Evolutionary conservation across 2,888 invertebrate genomes (phyloP).

Genomic region (Anoncus sp.): DNA sequence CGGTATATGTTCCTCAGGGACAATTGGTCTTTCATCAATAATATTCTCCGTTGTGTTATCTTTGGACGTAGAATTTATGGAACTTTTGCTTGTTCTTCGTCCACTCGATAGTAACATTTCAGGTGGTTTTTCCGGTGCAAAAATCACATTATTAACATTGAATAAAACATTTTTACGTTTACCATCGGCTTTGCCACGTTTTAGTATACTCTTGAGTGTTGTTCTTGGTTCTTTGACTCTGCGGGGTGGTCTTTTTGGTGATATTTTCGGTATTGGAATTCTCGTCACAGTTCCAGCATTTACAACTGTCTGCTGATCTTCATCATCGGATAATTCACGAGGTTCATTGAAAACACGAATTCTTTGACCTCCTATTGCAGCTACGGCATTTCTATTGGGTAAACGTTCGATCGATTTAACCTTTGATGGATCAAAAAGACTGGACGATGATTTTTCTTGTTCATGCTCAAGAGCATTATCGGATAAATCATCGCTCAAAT

Average conservation of each 20-base stretch:
- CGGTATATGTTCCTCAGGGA: slow-evolving; percentile 66
- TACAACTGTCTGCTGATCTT: slow-evolving; percentile 60
- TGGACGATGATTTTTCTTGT: slow-evolving; percentile 67
- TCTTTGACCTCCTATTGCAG: slow-evolving; percentile 88
- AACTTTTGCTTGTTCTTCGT: slow-evolving; percentile 65
- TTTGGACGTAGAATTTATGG: slow-evolving; percentile 20
- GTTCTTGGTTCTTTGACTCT: slow-evolving; percentile 83
- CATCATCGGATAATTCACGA: slow-evolving; percentile 74
- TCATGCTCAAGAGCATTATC: slow-evolving; percentile 76
- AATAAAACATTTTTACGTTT: slow-evolving; percentile 79
- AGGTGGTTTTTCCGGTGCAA: slow-evolving; percentile 79
- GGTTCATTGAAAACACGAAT: slow-evolving; percentile 87
- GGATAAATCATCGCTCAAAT: slow-evolving; percentile 81
- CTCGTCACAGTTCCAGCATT: slow-evolving; percentile 69
- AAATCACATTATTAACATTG: slow-evolving; percentile 81
- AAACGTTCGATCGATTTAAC: slow-evolving; percentile 81
- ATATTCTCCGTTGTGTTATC: slow-evolving; percentile 11
- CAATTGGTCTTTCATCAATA: slow-evolving; percentile 64
- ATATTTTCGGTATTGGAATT: slow-evolving; percentile 82
- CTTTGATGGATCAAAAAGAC: slow-evolving; percentile 79
- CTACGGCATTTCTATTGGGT: slow-evolving; percentile 77
- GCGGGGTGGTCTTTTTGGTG: slow-evolving; percentile 87
- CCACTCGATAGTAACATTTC: slow-evolving; percentile 56
- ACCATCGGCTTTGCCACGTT: slow-evolving; percentile 72
- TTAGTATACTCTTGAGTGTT: slow-evolving; percentile 78